Conservation (phyloP, 1,140 invertebrate species). For the Cataglyphis hispanica region DNA sequence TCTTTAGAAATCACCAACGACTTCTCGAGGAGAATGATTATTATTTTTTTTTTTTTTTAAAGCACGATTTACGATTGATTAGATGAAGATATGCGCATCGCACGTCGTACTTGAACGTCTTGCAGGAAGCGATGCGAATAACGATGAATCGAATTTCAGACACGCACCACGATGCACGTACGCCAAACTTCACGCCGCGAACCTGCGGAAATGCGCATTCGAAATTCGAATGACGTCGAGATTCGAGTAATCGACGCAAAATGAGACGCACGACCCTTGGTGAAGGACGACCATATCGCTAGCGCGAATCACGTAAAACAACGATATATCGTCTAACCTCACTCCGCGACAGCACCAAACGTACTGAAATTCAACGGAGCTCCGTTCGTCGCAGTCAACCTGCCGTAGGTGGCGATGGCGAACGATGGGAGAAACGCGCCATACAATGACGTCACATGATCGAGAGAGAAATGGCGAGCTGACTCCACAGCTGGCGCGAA, state of each 20-base stretch:
- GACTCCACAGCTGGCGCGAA: background rate
- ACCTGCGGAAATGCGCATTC: slow-evolving; percentile 15
- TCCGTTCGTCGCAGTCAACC: slow-evolving; percentile 40
- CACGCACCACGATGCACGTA: slow-evolving; percentile 2
- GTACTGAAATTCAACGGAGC: slow-evolving; percentile 65
- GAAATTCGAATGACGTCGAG: slow-evolving; percentile 17
- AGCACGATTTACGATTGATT: background rate
- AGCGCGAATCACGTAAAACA: slow-evolving; percentile 24
- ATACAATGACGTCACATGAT: slow-evolving; percentile 28
- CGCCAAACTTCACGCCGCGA: background rate
- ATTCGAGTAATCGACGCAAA: background rate
- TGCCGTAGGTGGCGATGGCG: slow-evolving; percentile 35
- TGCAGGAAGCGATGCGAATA: background rate
- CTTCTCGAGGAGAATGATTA: background rate
- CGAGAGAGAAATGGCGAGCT: background rate
- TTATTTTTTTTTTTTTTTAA: background rate
- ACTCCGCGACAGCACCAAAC: slow-evolving; percentile 71
- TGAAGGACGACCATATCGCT: slow-evolving; percentile 70
- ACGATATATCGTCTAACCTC: slow-evolving; percentile 45
- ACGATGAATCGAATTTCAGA: slow-evolving; percentile 29
- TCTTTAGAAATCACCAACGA: background rate
- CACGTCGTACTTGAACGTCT: slow-evolving; percentile 28
- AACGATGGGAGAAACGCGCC: slow-evolving; percentile 22
- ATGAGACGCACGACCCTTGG: slow-evolving; percentile 59
- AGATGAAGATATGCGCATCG: background rate